Evolutionary conservation across 2,888 invertebrate genomes (phyloP).

Genomic region (Oxyscelio sp.): DNA sequence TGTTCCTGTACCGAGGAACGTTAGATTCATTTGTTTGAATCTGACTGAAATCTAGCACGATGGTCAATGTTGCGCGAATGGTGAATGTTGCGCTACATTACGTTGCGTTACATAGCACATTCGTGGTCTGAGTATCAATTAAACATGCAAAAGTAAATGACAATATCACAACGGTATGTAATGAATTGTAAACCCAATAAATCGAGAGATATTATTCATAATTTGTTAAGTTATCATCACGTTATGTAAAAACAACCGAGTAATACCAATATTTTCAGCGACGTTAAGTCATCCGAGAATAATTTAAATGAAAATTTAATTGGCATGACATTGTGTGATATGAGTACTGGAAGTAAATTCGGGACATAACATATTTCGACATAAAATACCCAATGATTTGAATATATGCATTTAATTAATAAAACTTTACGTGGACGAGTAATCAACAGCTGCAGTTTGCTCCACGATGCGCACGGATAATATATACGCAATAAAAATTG

Average conservation of each 20-base stretch:
- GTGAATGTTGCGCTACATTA: constrained; percentile 54
- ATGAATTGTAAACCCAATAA: background rate
- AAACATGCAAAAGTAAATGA: constrained; percentile 30
- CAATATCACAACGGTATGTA: background rate
- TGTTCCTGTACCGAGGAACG: constrained; percentile 40
- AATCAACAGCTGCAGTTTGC: constrained; percentile 2
- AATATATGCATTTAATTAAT: constrained; percentile 42
- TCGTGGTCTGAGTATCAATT: constrained; percentile 10
- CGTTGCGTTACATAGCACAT: background rate
- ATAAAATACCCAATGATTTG: constrained; percentile 23
- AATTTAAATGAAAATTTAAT: constrained; percentile 19
- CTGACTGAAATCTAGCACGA: constrained; percentile 46
- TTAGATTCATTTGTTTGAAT: constrained; percentile 53
- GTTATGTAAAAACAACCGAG: background rate
- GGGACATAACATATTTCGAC: constrained; percentile 3
- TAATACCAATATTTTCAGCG: background rate
- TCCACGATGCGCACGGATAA: background rate
- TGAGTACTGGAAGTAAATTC: background rate
- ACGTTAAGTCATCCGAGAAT: background rate
- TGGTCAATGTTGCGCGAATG: constrained; percentile 34
- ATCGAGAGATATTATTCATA: background rate
- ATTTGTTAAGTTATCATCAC: background rate
- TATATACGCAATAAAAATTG: background rate
- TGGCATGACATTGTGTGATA: background rate
- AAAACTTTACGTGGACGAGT: constrained; percentile 11